Conservation (phyloP, 2,113 vertebrate genomes). For the Gallinago jamesoni region DNA sequence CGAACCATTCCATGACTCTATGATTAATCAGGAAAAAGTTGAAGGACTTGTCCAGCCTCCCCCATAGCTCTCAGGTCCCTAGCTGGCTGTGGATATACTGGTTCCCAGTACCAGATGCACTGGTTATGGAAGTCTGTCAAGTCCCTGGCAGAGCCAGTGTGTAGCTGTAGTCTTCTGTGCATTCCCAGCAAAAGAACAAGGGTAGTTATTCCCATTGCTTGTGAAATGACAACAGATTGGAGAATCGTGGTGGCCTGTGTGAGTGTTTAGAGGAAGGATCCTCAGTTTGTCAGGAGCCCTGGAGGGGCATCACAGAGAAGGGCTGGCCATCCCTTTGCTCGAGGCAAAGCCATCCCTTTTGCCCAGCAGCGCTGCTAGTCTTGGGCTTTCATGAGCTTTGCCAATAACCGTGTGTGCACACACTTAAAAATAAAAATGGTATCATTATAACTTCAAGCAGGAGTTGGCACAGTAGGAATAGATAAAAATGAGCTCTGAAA, state of each 20-base stretch:
- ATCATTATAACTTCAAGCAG: slow-evolving; percentile 61
- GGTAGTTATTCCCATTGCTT: background rate
- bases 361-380: background rate
- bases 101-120: background rate
- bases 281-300: background rate
- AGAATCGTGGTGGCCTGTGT: background rate
- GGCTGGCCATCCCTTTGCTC: background rate
- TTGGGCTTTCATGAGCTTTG: background rate
- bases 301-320: background rate
- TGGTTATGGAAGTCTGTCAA: background rate
- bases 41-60: background rate
- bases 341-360: background rate
- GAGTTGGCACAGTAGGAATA: slow-evolving; percentile 64
- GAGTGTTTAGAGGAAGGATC: background rate
- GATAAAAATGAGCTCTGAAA: slow-evolving; percentile 1
- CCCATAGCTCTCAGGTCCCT: background rate
- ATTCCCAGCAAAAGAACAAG: background rate
- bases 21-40: background rate
- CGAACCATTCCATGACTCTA: too few relatives aligned
- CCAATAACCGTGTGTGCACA: background rate
- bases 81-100: background rate
- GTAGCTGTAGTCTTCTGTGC: background rate
- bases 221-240: background rate
- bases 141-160: background rate
- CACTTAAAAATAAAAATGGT: slow-evolving; percentile 57